Evolutionary conservation across 2,888 invertebrate genomes (phyloP), one percentile per base, ranked within the genome.

Genomic region (Argynnis bischoffii): DNA sequence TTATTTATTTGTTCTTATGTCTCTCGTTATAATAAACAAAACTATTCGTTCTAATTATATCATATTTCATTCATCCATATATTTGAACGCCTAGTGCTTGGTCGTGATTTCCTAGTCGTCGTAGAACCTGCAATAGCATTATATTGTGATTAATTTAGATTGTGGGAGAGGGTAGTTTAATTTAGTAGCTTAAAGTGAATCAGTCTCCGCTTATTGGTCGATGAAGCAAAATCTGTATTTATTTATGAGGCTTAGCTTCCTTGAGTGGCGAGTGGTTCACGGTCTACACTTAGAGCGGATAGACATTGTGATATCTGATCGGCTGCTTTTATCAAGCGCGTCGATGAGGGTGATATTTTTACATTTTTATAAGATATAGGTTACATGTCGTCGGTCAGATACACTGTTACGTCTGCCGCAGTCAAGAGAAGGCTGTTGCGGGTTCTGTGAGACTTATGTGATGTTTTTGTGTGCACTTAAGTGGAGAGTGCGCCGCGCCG

Each of bases 391-490:
- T 56, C 14, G 46, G 18, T 46, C 56, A 13, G 63, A 35, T 51
- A 63, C 50, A 56, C 16, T 41, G 61, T 51, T 35, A 31, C 11
- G 16, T 63, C 48, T 31, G 21, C 51, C 8, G 35, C 35, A 6
- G 35, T 11, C n/a, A 51, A 48, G 55, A 60, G 55, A 51, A 51
- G 66, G 46, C 48, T 53, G 55, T 61, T 50, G 31, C 63, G 51
- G 69, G 72, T 63, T 59, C 69, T 64, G 63, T 47, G 63, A 55
- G 67, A 69, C 63, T 63, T 65, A 53, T 50, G 21, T 63, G 64
- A 72, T 69, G 61, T 66, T 67, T 71, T 74, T 69, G 74, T 75
- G 75, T 72, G 69, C 72, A 74, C 74, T 75, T 69, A 72, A 72
- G 74, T 73, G 65, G 71, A 64, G 64, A 67, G 66, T 69, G 74